These are phyloP conservation scores for Propithecus perrieri DNA, from an alignment of 2,797 vertebrate genomes.

Conservation along the genomic window DNA sequence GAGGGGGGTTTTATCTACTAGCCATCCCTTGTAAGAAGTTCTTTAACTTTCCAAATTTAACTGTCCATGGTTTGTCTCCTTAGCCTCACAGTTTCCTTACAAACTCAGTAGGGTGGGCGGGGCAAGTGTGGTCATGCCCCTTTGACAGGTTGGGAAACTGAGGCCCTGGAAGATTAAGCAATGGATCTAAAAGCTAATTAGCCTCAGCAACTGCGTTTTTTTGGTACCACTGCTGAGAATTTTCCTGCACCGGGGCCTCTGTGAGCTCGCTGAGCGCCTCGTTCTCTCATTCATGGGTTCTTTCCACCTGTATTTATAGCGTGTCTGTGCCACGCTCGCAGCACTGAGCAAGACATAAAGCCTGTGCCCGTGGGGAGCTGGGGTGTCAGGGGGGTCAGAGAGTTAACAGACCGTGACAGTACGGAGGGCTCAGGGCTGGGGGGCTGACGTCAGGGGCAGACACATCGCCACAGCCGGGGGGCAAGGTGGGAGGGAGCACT, in stretches of 20 bases:
- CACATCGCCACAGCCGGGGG: not conserved
- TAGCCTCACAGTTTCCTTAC: not conserved
- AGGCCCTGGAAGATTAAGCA: not conserved
- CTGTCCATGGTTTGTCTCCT: not conserved
- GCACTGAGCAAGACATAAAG: not conserved
- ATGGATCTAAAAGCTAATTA: not conserved
- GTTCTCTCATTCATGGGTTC: not conserved
- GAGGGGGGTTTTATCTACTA: not conserved
- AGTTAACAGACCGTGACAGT: not conserved
- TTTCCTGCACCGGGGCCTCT: not conserved
- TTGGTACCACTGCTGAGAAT: not conserved
- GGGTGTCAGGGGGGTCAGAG: not conserved
- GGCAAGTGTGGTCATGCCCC: not conserved
- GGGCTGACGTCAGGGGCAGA: not conserved
- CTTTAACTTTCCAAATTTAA: not conserved
- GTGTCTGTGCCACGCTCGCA: not conserved
- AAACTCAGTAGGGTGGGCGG: not conserved
- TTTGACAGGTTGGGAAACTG: not conserved
- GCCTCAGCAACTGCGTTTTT: not conserved
- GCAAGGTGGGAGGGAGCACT: not conserved
- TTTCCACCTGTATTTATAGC: not conserved
- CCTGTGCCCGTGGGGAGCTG: not conserved
- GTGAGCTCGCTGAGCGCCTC: not conserved
- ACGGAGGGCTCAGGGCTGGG: not conserved
- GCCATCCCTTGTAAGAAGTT: not conserved